These are phyloP conservation scores for Melolontha melolontha DNA, from an alignment of 2,888 invertebrate species.

Conservation along the genomic window DNA sequence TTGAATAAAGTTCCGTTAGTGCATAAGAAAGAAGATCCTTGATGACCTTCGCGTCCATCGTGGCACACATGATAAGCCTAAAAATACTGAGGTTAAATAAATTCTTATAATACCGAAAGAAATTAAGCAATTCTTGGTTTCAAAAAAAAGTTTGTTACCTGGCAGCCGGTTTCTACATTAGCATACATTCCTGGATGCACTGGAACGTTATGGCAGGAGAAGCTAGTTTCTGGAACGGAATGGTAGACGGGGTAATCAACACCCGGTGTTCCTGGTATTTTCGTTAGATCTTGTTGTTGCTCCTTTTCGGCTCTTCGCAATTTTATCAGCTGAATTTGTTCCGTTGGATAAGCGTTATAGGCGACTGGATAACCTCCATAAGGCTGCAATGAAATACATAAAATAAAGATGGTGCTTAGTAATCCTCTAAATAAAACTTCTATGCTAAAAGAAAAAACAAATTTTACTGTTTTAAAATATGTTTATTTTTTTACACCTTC, in stretches of 20 bases:
- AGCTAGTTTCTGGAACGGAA: constrained; percentile 81
- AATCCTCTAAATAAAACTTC: too few species aligned
- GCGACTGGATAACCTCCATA: constrained; percentile 31
- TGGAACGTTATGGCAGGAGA: constrained; percentile 83
- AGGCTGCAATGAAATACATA: too few species aligned
- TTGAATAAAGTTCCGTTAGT: constrained; percentile 90
- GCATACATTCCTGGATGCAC: constrained; percentile 90
- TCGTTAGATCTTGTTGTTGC: constrained; percentile 80
- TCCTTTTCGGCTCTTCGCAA: constrained; percentile 69
- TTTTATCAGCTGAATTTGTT: constrained; percentile 43
- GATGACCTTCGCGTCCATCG: constrained; percentile 86
- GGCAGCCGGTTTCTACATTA: constrained; percentile 89
- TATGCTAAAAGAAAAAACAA: too few species aligned
- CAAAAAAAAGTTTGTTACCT: constrained; percentile 66
- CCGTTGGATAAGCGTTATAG: constrained; percentile 18
- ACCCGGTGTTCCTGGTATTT: constrained; percentile 84
- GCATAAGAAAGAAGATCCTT: constrained; percentile 86
- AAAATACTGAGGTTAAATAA: constrained; percentile 43
- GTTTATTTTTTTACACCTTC: too few species aligned
- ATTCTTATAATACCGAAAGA: constrained; percentile 2
- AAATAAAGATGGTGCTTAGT: too few species aligned
- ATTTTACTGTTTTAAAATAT: background rate
- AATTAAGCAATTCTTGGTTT: constrained; percentile 31
- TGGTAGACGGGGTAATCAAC: constrained; percentile 86
- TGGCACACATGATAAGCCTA: constrained; percentile 91